A percentile compares a stretch with the other conserved stretches of the same genome.
Evolutionary conservation across 2,113 vertebrate genomes (phyloP).

Genomic region (Equus quagga): DNA sequence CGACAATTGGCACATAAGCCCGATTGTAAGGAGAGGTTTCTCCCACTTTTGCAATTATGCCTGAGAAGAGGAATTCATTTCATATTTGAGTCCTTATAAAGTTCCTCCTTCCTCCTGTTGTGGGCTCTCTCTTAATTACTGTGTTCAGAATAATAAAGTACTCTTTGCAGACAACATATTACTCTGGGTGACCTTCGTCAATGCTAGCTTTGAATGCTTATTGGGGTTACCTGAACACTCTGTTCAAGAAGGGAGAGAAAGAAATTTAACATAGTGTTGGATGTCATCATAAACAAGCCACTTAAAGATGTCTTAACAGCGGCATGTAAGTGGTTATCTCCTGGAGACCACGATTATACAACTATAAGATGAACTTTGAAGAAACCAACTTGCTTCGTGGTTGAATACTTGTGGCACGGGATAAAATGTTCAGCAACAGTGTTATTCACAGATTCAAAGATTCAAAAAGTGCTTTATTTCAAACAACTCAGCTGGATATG

Average conservation of each 20-base stretch:
- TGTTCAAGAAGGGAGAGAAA: background rate
- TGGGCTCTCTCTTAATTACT: background rate
- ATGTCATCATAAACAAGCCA: background rate
- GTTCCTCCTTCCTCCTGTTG: background rate
- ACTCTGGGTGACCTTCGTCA: background rate
- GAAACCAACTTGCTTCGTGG: constrained; percentile 12
- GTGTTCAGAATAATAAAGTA: constrained; percentile 16
- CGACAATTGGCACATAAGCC: background rate
- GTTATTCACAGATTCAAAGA: constrained; percentile 13
- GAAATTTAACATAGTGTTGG: constrained; percentile 21
- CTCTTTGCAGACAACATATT: background rate
- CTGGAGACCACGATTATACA: background rate
- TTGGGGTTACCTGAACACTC: background rate
- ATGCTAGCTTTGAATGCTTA: constrained; percentile 34
- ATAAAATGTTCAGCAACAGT: background rate
- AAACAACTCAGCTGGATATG: background rate
- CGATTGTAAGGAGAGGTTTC: background rate
- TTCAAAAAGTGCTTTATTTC: constrained; percentile 31
- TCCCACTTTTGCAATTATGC: background rate
- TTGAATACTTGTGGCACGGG: background rate
- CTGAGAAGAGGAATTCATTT: constrained; percentile 41
- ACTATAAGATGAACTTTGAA: background rate
- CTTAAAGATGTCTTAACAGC: constrained; percentile 52
- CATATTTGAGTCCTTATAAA: constrained; percentile 42
- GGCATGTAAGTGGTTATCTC: background rate